Base-by-base conservation (phyloP, 2,113 vertebrate genomes). In the Carassius gibelio region DNA sequence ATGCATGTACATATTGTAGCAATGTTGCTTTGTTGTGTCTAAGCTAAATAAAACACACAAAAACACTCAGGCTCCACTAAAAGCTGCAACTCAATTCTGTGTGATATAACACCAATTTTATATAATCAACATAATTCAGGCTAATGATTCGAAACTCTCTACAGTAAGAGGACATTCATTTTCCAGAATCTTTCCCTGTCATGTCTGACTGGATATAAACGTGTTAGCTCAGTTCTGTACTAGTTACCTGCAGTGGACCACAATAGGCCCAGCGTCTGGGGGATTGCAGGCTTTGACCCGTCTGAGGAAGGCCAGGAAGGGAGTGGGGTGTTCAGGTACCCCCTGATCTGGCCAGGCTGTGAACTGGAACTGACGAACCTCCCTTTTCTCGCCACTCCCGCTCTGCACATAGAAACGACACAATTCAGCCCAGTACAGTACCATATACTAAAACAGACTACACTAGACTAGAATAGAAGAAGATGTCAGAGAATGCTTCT, bases 321-420 rank as follows among this genome's bases (percentile, higher is more conserved):
- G 98, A 14, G 98, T 99, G 23, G 98, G 98, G 82, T 99, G 97
- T 72, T 99, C 98, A 50, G 98, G 98, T 17, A 99, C 97, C 3
- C 98, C 98, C 0, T 99, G 98, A 88, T 99, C 98, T 11, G 98
- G 98, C 98, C 98, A 99, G 64, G 97, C 98, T 6, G 98, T 99
- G 91, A 99, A 99, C 93, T 99, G 98, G 91, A 99, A 99, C 89
- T 99, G 98, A 78, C 98, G 96, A 21, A 99, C 97, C 93, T 99
- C 98, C 64, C 97, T 95, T 89, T 99, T 99, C 93, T 99, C 98
- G 82, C 96, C 98, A 59, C 97, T 97, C 83, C 95, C 95, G 26
- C 93, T 94, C 95, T 95, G 91, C n/a, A 72, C 62, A 82, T 21
- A 86, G 50, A 82, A 34, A 80, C 42, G 14, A 50, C 26, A 38